Conservation (phyloP, 1,140 invertebrate species). For the Cotesia typhae region DNA sequence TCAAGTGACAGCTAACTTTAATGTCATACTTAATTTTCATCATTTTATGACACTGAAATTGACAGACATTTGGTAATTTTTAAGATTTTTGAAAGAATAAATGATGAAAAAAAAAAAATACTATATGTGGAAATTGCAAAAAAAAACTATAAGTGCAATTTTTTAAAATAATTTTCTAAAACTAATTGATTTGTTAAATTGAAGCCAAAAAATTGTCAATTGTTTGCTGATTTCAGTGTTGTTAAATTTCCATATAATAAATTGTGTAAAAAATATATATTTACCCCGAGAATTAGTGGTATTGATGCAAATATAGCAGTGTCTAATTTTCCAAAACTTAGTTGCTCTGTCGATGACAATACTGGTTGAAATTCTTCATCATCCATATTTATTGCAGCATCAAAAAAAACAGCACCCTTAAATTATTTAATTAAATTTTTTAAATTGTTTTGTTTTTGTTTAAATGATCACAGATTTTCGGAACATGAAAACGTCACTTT, state of each 20-base stretch:
- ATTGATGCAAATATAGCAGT: constrained; percentile 59
- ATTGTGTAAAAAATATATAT: constrained; percentile 31
- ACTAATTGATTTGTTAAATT: neutral
- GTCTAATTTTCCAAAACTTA: constrained; percentile 65
- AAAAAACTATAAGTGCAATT: too few relatives aligned
- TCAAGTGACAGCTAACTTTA: too few relatives aligned
- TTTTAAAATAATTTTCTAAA: constrained; percentile 7
- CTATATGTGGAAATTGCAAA: too few relatives aligned
- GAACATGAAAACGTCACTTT: too few relatives aligned
- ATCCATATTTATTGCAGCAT: constrained; percentile 67
- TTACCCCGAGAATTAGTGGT: constrained; percentile 56
- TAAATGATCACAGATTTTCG: too few relatives aligned
- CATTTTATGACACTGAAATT: neutral
- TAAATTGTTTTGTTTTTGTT: too few relatives aligned
- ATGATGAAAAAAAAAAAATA: too few relatives aligned
- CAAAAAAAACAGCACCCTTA: constrained; percentile 69
- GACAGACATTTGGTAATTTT: neutral
- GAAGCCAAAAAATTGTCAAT: too few relatives aligned
- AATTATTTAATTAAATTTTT: constrained; percentile 14
- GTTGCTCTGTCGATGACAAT: constrained; percentile 61
- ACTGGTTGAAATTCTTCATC: constrained; percentile 67
- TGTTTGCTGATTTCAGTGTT: too few relatives aligned
- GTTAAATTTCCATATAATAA: constrained; percentile 5
- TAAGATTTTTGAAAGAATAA: too few relatives aligned
- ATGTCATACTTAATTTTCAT: neutral